Evolutionary conservation across 2,113 vertebrate genomes (phyloP), one percentile per base, ranked within the genome.

Genomic region (Neodon shergylaensis): DNA sequence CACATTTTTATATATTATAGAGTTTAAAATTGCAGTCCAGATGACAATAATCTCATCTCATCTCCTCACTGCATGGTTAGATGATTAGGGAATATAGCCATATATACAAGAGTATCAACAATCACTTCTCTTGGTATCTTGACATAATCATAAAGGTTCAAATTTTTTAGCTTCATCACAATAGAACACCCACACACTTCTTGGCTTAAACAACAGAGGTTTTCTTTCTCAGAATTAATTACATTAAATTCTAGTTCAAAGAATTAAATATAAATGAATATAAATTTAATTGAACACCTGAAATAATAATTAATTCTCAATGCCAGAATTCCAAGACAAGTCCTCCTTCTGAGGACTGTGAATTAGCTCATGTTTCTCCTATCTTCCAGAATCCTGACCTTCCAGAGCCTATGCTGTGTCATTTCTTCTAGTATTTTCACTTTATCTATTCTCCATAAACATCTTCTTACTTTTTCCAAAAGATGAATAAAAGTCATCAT

Each of bases 391-490:
- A 1, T 21, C 24, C 19, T 42, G 28, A 14, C 26, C 10, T 31
- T 28, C 24, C 7, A 7, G 36, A 2, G 1, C 49, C 33, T n/a
- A 7, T 26, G 3, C 24, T 17, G 0, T 49, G 49, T 16, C 21
- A n/a, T 54, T 8, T 78, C 42, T 19, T 49, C 19, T 3, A 12
- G 0, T 6, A 2, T 52, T 16, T 73, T 36, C 65, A 10, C 17
- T 33, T 39, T 3, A 1, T 22, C 17, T 68, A 6, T 19, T 5
- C 7, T 70, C 33, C 2, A 2, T 3, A 10, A 0, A 1, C 58
- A 58, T 39, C 3, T 36, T 24, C 22, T 42, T 72, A 33, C 54
- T 14, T 28, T 28, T 5, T 3, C 3, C 8, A 85, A 65, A 21
- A 28, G 22, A 44, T 49, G 2, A 52, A 21, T 79, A 28, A 52